Evolutionary conservation across 2,888 invertebrate genomes (phyloP).

Genomic region (Temnothorax ravouxi): DNA sequence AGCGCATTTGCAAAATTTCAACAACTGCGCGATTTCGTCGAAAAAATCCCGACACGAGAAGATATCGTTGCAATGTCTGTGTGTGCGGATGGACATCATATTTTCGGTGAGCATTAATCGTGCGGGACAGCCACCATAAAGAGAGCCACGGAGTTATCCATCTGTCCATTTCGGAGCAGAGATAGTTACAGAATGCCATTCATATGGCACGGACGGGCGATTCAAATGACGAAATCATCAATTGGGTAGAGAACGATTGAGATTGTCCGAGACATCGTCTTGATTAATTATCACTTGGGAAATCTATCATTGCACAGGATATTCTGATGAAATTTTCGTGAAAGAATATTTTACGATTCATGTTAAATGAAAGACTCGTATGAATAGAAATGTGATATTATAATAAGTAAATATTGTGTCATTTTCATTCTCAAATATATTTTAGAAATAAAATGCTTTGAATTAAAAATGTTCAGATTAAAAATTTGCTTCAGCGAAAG

Average conservation of each 20-base stretch:
- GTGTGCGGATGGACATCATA: conserved; percentile 22
- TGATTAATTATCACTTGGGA: conserved; percentile 61
- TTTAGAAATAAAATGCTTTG: background rate
- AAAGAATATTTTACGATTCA: background rate
- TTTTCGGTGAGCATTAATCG: conserved; percentile 64
- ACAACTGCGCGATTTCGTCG: conserved; percentile 8
- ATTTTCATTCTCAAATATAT: background rate
- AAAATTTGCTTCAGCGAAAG: background rate
- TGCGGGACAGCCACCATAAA: conserved; percentile 57
- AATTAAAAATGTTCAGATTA: background rate
- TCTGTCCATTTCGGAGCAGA: conserved; percentile 37
- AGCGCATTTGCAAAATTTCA: background rate
- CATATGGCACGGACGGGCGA: background rate
- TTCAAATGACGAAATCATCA: conserved; percentile 45
- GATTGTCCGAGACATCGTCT: conserved; percentile 53
- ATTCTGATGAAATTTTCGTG: background rate
- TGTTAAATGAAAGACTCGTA: background rate
- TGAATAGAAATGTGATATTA: background rate
- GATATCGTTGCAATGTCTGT: conserved; percentile 2
- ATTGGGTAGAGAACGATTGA: conserved; percentile 12
- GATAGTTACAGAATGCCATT: background rate
- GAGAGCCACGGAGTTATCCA: conserved; percentile 48
- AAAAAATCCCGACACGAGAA: conserved; percentile 18
- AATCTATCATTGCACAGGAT: background rate
- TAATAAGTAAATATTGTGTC: background rate